Base-by-base conservation (phyloP, 2,113 vertebrate species). In the Sapayoa aenigma region DNA sequence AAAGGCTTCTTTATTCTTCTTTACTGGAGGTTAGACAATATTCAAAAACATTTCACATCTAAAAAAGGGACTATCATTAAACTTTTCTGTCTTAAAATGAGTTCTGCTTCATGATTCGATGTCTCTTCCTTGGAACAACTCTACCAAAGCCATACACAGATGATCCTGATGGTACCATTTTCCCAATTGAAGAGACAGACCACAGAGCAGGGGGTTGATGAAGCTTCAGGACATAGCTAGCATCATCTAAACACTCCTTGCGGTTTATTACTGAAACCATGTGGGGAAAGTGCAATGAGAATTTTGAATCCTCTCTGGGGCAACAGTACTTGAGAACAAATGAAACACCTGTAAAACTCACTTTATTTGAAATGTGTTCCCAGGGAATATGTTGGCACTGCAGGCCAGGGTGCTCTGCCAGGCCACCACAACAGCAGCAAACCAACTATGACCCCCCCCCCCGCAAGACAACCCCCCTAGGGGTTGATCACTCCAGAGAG, bases 301-400 rank as follows among this genome's bases (percentile, higher is more conserved):
- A 72, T 42, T 65, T 74, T 67, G 37, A 20, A 87, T 18, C 16
- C 33, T 59, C 14, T 82, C 60, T 55, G 21, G n/a, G 12, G 20
- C 20, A n/a, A 31, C n/a, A 55, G 25, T 52, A 80, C 27, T 46
- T 28, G 23, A 33, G 21, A 65, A 60, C 12, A 65, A 78, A 67
- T 1, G 2, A 72, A 68, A 65, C 16, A 41, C 37, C 35, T 31
- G 39, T 4, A 18, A 66, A 82, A 52, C 7, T 33, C 5, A 0
- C 12, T 60, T 47, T 13, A 10, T 9, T 50, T 28, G 44, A 21
- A 42, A 46, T 0, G 9, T 19, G 44, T 3, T n/a, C 20, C 60
- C 52, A 67, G 20, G n/a, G 11, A 71, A 14, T n/a, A 41, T 1
- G 10, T 1, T 0, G 0, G 31, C 0, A 2, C 58, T 58, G 58